Conservation (phyloP, 2,797 vertebrate species). For the Chlorospingus flavigularis region DNA sequence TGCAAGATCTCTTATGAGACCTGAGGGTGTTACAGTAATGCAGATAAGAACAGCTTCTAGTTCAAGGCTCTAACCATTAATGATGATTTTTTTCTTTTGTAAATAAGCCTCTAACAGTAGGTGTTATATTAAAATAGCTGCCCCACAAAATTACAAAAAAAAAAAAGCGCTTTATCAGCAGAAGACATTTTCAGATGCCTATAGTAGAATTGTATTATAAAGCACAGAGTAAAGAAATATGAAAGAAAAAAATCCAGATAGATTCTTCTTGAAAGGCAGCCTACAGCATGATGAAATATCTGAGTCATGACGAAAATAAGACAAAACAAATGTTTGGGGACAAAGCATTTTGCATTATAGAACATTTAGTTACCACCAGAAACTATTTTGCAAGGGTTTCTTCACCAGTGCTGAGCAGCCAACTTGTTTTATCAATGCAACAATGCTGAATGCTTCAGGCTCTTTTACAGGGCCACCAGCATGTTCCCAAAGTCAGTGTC, state of each 20-base stretch:
- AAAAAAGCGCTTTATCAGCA: not conserved
- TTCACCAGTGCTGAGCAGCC: not conserved
- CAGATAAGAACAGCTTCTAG: not conserved
- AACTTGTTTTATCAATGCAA: not conserved
- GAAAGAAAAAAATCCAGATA: not conserved
- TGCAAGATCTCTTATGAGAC: not conserved
- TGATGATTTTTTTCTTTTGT: not conserved
- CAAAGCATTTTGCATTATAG: not conserved
- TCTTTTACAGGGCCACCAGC: not conserved
- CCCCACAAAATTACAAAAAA: not conserved
- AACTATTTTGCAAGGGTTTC: not conserved
- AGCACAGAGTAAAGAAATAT: not conserved
- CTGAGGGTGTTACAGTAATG: not conserved
- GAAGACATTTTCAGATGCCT: not conserved
- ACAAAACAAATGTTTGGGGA: not conserved
- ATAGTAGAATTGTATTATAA: not conserved
- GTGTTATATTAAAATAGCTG: not conserved
- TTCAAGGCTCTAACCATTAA: not conserved
- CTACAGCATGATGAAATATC: not conserved
- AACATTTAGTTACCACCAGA: not conserved
- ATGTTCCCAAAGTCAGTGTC: not conserved
- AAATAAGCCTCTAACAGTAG: not conserved
- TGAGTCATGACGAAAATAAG: not conserved
- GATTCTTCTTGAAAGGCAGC: not conserved
- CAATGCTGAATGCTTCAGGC: not conserved